phyloP scores from a whole-genome alignment of 2,113 vertebrate species.

The Ovibos moschatus region DNA sequence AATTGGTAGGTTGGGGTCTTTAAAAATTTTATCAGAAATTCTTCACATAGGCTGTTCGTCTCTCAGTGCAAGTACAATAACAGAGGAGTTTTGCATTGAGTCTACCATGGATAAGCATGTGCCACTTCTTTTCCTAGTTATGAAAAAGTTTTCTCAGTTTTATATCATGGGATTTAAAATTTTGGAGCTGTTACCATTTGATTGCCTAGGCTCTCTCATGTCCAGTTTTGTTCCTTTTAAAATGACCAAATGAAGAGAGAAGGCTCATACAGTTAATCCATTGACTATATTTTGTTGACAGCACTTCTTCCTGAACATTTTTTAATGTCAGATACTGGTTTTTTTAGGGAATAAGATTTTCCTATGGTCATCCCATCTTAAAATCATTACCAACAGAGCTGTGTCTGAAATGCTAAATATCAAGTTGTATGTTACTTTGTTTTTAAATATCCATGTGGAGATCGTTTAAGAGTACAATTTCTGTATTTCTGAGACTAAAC shows the following conservation, averaged over 20 bases:
- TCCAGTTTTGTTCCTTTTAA: not conserved
- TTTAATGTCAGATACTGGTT: not conserved
- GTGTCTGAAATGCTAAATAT: constrained; percentile 9
- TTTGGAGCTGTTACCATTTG: not conserved
- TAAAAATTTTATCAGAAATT: not conserved
- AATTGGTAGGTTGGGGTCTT: not conserved
- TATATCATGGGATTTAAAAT: not conserved
- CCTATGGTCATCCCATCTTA: not conserved
- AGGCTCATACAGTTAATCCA: not conserved
- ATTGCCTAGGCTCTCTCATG: not conserved
- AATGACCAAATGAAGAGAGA: not conserved
- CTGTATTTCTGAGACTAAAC: not conserved
- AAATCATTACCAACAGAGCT: not conserved
- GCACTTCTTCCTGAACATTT: not conserved
- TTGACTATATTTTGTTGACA: not conserved
- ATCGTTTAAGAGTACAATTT: not conserved
- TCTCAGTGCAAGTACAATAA: not conserved
- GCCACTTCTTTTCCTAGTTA: constrained; percentile 17
- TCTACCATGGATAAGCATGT: not conserved
- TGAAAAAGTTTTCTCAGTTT: not conserved
- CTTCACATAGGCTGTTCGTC: not conserved
- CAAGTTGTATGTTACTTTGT: not conserved
- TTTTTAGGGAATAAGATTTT: not conserved
- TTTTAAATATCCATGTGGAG: not conserved
- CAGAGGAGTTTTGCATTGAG: not conserved